phyloP scores from a whole-genome alignment of 2,797 vertebrate genomes.

The Micromesistius poutassou region DNA sequence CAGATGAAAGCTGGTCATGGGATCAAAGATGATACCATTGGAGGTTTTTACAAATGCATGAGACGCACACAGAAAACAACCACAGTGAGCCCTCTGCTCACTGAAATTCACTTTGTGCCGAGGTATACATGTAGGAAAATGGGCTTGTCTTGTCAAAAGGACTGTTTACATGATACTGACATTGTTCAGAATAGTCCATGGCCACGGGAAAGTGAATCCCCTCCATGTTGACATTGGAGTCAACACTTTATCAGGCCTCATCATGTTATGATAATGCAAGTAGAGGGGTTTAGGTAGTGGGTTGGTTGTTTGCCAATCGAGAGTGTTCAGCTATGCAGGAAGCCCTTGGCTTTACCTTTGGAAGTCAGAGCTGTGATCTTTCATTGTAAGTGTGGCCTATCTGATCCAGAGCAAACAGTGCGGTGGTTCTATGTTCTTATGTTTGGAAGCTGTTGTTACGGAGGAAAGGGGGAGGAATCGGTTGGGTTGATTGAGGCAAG shows the following conservation, averaged over 20 bases:
- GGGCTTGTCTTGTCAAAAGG: slow-evolving; percentile 50
- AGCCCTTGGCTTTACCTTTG: not conserved
- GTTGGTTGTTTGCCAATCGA: not conserved
- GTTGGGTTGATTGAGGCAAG: slow-evolving; percentile 19
- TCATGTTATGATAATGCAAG: not conserved
- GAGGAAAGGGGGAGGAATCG: slow-evolving; percentile 18
- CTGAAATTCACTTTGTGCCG: not conserved
- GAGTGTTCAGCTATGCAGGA: not conserved
- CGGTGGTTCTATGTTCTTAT: slow-evolving; percentile 31
- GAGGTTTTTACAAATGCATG: not conserved
- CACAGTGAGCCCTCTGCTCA: not conserved
- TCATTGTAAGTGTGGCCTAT: not conserved
- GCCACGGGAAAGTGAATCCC: slow-evolving; percentile 59
- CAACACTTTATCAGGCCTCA: not conserved
- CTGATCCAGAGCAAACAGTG: slow-evolving; percentile 16
- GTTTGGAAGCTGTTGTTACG: slow-evolving; percentile 3
- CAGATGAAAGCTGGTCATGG: not conserved
- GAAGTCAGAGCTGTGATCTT: not conserved
- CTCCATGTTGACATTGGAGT: not conserved
- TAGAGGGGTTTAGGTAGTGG: not conserved
- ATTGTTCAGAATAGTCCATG: slow-evolving; percentile 69
- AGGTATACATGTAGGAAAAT: slow-evolving; percentile 35
- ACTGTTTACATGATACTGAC: slow-evolving; percentile 55
- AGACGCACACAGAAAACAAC: not conserved
- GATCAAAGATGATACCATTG: not conserved